Percentiles rank a stretch among this genome's conserved stretches.
Conservation (phyloP, 2,113 vertebrate species). For the Platysteira castanea region DNA sequence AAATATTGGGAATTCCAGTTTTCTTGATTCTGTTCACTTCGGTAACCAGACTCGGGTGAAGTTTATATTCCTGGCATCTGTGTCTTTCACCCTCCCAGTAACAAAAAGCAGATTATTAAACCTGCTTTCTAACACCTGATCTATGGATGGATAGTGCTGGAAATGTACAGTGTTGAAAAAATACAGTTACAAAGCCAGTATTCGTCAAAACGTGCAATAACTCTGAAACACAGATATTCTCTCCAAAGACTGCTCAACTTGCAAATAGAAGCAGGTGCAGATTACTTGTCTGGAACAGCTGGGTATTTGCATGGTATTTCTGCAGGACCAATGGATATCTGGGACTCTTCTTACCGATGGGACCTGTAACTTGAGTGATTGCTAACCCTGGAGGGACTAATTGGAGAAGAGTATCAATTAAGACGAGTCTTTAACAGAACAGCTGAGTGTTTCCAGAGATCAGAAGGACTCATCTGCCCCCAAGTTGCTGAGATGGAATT, state of each 20-base stretch:
- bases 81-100: not conserved
- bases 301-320: not conserved
- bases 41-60: not conserved
- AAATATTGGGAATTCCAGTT: not conserved
- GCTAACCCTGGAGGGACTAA: not conserved
- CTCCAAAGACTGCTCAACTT: not conserved
- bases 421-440: not conserved
- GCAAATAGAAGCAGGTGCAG: not conserved
- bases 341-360: not conserved
- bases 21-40: not conserved
- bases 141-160: not conserved
- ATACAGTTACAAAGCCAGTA: not conserved
- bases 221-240: not conserved
- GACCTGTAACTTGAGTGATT: not conserved
- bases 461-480: not conserved
- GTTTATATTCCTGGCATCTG: not conserved
- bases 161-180: not conserved
- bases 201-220: not conserved
- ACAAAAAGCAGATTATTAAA: not conserved
- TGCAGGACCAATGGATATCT: not conserved
- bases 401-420: not conserved
- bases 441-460: not conserved
- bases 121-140: not conserved
- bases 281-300: not conserved
- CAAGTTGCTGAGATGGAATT: not conserved